Base-by-base conservation (phyloP, 2,888 invertebrate genomes). In the Meloe dianella region DNA sequence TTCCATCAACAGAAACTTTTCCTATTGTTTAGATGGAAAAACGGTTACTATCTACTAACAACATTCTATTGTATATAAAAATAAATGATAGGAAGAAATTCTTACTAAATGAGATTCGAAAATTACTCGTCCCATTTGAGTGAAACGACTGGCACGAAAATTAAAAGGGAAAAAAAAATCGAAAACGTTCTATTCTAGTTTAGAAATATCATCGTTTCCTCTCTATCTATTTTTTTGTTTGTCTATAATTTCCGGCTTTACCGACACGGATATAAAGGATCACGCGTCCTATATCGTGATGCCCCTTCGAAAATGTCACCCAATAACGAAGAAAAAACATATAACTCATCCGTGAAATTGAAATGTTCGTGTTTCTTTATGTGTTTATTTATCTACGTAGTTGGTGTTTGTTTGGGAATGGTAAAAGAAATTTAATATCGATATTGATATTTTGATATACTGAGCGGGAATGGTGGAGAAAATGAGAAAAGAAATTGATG, bases 281-380 rank as follows among this genome's bases (percentile, higher is more conserved):
- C 41, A 41, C 41, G 41, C 17, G 17, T 35, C 35, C 41, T 41
- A 41, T 41, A 17, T 41, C 17, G n/a, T 41, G 41, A 17, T 41
- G 17, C 6, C n/a, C 41, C 17, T 17, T 17, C 41, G 17, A 41
- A 41, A 6, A 41, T 41, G 17, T n/a, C 41, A 17, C 41, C 41
- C 41, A 41, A 41, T 41, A 41, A 38, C 6, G 2, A 14, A n/a
- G 20, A 20, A 20, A 20, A 20, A 47, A 47, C n/a, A 17, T 17
- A 41, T 41, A 41, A 41, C 47, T 47, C 20, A 47, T 47, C 47
- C 9, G 20, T 20, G 9, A 17, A 47, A 20, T 47, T 47, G 47
- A 47, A 47, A 47, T 47, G 9, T 47, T 41, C 41, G n/a, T 41
- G 41, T 35, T 41, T 41, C 41, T 41, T n/a, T 47, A 8, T 47